phyloP scores from a whole-genome alignment of 2,797 vertebrate genomes.

The Crypturellus tataupa region DNA sequence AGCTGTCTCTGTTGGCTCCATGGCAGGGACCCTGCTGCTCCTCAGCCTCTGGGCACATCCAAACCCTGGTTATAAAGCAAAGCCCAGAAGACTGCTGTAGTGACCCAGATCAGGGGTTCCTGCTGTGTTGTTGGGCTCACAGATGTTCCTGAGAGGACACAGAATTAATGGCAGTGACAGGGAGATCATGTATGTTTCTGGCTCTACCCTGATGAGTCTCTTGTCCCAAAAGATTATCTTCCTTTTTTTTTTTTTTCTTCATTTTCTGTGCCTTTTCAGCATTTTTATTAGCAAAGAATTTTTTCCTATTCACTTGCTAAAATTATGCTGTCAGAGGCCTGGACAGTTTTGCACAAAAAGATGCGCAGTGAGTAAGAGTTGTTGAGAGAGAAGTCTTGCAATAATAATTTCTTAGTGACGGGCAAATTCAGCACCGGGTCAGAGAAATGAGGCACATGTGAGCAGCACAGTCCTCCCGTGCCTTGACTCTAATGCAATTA shows the following conservation, averaged over 20 bases:
- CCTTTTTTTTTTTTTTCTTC: neutral
- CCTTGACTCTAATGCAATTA: neutral
- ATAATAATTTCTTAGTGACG: neutral
- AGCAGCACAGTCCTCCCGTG: neutral
- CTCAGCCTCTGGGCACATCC: neutral
- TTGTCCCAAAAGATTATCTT: neutral
- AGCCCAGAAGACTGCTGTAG: neutral
- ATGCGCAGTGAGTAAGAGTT: neutral
- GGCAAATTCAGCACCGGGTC: neutral
- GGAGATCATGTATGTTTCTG: too few relatives aligned
- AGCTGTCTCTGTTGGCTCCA: too few relatives aligned
- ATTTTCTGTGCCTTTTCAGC: neutral
- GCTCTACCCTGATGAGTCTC: neutral
- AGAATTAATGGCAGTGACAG: fast-evolving
- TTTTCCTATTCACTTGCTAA: neutral
- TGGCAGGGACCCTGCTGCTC: too few relatives aligned
- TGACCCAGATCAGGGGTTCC: neutral
- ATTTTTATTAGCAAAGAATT: neutral
- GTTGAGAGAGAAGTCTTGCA: neutral
- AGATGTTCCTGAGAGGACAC: neutral
- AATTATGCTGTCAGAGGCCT: neutral
- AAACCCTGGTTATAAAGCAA: too few relatives aligned
- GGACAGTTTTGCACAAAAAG: neutral
- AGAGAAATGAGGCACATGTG: neutral
- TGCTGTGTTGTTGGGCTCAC: neutral